Conservation (phyloP, 2,113 vertebrate genomes). For the Colaptes auratus region DNA sequence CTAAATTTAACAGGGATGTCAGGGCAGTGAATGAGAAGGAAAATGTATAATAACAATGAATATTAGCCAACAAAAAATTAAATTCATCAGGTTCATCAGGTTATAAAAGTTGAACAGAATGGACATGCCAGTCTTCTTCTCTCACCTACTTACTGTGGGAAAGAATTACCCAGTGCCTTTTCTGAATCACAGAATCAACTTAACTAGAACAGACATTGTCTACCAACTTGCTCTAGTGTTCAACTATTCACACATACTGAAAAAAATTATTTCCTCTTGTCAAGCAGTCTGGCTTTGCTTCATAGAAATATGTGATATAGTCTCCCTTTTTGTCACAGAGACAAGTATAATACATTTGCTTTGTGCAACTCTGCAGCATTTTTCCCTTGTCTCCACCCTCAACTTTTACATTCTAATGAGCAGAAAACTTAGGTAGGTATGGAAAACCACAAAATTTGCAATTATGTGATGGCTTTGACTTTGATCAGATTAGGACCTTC, state of each 20-base stretch:
- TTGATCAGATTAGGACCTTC: constrained; percentile 15
- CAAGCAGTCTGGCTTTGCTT: not conserved
- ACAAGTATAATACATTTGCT: not conserved
- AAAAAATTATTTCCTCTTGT: not conserved
- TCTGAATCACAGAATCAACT: not conserved
- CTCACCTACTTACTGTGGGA: not conserved
- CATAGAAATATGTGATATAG: not conserved
- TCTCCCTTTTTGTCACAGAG: not conserved
- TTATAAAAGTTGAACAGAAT: not conserved
- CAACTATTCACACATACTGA: not conserved
- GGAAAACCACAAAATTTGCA: not conserved
- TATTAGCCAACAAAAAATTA: not conserved
- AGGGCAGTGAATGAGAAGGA: not conserved
- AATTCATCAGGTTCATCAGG: not conserved
- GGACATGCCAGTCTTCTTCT: not conserved
- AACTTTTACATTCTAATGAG: not conserved
- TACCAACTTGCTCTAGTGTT: not conserved
- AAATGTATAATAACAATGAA: not conserved
- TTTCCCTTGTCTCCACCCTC: not conserved
- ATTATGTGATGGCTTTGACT: not conserved
- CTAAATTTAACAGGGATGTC: not conserved
- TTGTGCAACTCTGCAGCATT: not conserved
- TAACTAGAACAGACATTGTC: not conserved
- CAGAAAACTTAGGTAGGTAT: not conserved
- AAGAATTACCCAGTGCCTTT: not conserved